These are phyloP conservation scores for Deroplatys truncata DNA, from an alignment of 2,888 invertebrate genomes.

Conservation along the genomic window DNA sequence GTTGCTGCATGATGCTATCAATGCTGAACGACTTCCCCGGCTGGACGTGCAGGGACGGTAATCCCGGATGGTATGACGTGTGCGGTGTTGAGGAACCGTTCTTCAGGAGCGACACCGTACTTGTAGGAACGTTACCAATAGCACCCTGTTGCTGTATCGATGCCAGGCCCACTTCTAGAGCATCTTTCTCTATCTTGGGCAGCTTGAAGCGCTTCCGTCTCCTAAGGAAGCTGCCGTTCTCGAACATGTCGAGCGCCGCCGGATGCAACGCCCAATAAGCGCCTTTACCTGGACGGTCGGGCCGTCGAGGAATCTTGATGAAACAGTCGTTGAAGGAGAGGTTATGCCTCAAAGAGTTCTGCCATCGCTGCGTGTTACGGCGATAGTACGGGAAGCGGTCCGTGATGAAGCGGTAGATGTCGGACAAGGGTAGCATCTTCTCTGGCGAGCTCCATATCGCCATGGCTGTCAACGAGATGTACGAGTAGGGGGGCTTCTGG, in stretches of 20 bases:
- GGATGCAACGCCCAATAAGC: constrained; percentile 82
- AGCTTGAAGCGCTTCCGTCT: constrained; percentile 80
- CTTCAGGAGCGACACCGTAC: not conserved
- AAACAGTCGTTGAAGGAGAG: constrained; percentile 96
- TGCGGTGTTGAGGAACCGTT: not conserved
- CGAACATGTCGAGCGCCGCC: constrained; percentile 77
- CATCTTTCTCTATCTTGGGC: constrained; percentile 64
- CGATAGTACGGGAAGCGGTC: constrained; percentile 84
- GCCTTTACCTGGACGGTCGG: constrained; percentile 78
- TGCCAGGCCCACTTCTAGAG: constrained; percentile 42
- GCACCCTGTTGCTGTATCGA: constrained; percentile 16
- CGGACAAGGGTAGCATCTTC: constrained; percentile 77
- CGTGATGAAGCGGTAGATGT: constrained; percentile 92
- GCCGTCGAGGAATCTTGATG: constrained; percentile 79
- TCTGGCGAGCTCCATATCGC: constrained; percentile 97
- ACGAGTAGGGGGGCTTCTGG: constrained; percentile 98
- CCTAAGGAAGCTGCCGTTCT: constrained; percentile 79
- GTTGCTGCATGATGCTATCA: constrained; percentile 40
- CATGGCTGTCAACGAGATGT: constrained; percentile 98
- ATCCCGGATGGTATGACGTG: not conserved
- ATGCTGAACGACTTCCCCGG: constrained; percentile 40
- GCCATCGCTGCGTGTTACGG: constrained; percentile 76
- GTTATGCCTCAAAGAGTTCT: constrained; percentile 81
- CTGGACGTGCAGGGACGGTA: not conserved
- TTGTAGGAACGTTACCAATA: not conserved